phyloP scores from a whole-genome alignment of 2,113 vertebrate species.

The Diphyllodes magnificus region DNA sequence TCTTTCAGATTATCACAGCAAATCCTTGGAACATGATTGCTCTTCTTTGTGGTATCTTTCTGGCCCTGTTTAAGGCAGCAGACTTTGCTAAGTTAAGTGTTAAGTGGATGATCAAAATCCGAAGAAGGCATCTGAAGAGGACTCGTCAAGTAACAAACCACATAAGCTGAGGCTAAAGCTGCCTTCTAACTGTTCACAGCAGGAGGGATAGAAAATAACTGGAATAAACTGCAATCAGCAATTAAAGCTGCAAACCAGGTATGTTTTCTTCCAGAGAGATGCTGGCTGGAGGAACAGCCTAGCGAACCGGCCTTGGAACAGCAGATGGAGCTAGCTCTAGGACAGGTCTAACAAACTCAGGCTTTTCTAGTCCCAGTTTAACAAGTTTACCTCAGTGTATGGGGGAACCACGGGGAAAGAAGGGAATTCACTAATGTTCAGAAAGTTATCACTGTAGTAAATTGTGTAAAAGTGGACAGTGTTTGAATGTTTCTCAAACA shows the following conservation, averaged over 20 bases:
- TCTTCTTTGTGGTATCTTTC: constrained; percentile 92
- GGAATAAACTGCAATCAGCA: background rate
- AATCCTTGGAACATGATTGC: constrained; percentile 93
- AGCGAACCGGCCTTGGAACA: background rate
- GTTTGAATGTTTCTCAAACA: background rate
- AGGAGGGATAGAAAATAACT: background rate
- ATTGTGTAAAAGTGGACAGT: background rate
- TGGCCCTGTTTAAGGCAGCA: constrained; percentile 95
- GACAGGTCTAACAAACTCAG: constrained; percentile 9
- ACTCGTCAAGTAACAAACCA: constrained; percentile 79
- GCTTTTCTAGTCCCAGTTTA: background rate
- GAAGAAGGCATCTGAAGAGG: constrained; percentile 83
- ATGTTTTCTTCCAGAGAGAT: background rate
- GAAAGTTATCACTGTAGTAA: background rate
- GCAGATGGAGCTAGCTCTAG: background rate
- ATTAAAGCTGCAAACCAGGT: background rate
- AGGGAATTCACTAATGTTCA: background rate
- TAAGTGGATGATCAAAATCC: constrained; percentile 93
- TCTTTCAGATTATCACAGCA: constrained; percentile 88
- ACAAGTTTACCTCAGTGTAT: background rate
- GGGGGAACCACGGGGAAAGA: background rate
- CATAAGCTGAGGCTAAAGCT: constrained; percentile 71
- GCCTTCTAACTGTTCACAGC: background rate
- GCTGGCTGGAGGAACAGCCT: background rate
- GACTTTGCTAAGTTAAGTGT: constrained; percentile 93